A percentile compares a stretch with the other conserved stretches of the same genome.
Conservation (phyloP, 2,888 invertebrate species). For the Cephus pygmeus region DNA sequence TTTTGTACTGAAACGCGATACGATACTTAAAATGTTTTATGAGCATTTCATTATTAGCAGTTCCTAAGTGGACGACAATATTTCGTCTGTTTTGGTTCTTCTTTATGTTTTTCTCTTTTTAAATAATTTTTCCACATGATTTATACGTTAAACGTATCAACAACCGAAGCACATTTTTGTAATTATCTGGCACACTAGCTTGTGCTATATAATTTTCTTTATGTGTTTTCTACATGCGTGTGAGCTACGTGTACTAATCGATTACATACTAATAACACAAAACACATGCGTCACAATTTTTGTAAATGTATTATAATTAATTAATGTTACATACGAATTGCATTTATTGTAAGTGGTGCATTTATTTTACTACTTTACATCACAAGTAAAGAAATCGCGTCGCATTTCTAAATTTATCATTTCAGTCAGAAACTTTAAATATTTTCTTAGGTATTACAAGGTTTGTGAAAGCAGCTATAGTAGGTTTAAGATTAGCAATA, state of each 20-base stretch:
- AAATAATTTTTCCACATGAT: neutral
- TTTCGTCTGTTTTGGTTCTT: neutral
- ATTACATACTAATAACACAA: slow-evolving; percentile 2
- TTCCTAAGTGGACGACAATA: neutral
- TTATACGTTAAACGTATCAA: neutral
- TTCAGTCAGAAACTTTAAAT: neutral
- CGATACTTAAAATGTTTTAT: neutral
- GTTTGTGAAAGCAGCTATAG: slow-evolving; percentile 14
- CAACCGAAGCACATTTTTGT: neutral
- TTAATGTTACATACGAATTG: slow-evolving; percentile 31
- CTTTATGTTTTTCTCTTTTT: neutral
- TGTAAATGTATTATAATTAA: slow-evolving; percentile 30
- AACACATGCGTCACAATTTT: slow-evolving; percentile 27
- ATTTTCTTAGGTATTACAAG: slow-evolving; percentile 13
- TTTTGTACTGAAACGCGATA: neutral
- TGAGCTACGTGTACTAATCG: neutral
- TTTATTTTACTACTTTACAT: slow-evolving; percentile 33
- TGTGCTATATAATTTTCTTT: neutral
- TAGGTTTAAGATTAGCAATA: slow-evolving; percentile 16
- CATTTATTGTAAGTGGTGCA: slow-evolving; percentile 50
- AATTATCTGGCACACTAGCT: neutral
- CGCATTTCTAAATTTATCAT: neutral
- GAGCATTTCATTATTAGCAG: neutral
- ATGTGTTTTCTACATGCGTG: neutral
- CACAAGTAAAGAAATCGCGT: neutral